These are phyloP conservation scores for Calidris pugnax DNA, from an alignment of 2,113 vertebrate species.

Conservation along the genomic window DNA sequence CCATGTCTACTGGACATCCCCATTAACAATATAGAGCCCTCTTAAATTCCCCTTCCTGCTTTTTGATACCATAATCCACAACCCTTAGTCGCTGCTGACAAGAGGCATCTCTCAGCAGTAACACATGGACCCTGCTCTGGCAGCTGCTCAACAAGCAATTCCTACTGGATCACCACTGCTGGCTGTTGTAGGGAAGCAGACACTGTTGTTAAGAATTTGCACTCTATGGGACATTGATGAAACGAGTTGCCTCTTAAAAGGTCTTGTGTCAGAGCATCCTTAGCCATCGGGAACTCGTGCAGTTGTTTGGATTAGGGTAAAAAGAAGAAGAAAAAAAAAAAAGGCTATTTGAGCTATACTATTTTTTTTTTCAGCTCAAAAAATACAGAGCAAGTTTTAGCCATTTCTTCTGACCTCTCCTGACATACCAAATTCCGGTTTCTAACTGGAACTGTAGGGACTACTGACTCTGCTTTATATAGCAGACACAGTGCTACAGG, in stretches of 20 bases:
- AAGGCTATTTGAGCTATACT: background rate
- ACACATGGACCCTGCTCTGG: background rate
- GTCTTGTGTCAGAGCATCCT: background rate
- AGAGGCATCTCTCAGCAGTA: background rate
- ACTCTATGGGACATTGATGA: background rate
- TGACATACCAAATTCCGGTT: background rate
- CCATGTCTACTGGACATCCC: accelerated
- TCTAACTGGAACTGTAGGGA: background rate
- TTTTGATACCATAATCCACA: background rate
- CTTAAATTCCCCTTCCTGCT: background rate
- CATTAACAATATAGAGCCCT: background rate
- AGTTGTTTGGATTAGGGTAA: background rate
- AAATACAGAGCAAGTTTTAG: background rate
- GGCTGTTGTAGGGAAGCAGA: background rate
- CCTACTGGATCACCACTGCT: background rate
- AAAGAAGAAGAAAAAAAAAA: background rate
- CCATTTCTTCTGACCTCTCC: background rate
- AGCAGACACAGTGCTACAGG: background rate
- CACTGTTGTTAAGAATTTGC: background rate
- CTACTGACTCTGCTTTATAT: background rate
- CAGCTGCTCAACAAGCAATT: background rate
- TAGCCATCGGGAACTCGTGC: background rate
- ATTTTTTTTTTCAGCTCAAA: background rate
- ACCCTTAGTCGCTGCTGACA: background rate
- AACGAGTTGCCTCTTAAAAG: background rate